Base-by-base conservation (phyloP, 2,797 vertebrate species). In the Pseudopleuronectes americanus region DNA sequence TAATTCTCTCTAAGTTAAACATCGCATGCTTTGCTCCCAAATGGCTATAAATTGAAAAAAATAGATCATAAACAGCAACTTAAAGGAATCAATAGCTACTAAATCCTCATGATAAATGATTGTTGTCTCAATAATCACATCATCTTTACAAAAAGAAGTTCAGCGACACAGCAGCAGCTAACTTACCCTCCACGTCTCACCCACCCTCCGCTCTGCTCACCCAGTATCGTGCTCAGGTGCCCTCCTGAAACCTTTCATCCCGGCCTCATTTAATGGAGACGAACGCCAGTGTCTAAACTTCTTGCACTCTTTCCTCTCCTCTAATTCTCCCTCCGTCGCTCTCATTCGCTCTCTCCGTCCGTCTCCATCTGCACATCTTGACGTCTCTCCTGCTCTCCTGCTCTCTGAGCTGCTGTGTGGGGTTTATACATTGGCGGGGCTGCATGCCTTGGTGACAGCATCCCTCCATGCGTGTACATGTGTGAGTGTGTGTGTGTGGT, bases 341-440 rank as follows among this genome's bases (percentile, higher is more conserved):
- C 51, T 84, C 76, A 52, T 68, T 49, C 6, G 71, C 79, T 77
- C 23, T 73, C 84, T 83, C 73, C 65, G 69, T 83, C 76, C 82
- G 61, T 83, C 83, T 92, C 87, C 84, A 57, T 90, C 84, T 76
- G 84, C 86, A 53, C 87, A 68, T 91, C 85, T 85, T 85, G 80
- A 82, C 64, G 84, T 86, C 87, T 84, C 53, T 16, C 71, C 72
- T 76, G 87, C 88, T 90, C 83, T 90, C 85, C 87, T 68, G 80
- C 85, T 90, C 87, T 88, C 74, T 23, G 63, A 75, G 87, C 83
- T 81, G 68, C 21, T 88, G 89, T 88, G 91, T 87, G 88, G 71
- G 88, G 89, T 90, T 91, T 92, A 83, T 92, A 90, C 85, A 83
- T 81, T 79, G 83, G 68, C 58, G 77, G 71, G 74, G 84, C 79